These are phyloP conservation scores for Anthoscopus minutus DNA, from an alignment of 2,113 vertebrate genomes.

Conservation along the genomic window DNA sequence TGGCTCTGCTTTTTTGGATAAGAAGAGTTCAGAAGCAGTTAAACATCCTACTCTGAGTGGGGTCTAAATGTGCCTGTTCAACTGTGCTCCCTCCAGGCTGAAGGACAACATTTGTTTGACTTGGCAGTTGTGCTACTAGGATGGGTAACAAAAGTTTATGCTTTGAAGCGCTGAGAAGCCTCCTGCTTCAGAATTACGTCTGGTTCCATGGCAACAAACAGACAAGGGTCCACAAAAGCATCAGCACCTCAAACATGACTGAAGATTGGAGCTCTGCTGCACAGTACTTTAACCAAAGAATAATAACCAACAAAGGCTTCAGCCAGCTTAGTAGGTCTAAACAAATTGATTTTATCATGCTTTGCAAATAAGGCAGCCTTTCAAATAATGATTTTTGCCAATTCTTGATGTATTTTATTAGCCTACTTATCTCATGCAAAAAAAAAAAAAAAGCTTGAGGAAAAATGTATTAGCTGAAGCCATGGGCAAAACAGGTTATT, in stretches of 20 bases:
- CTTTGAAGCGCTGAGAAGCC: constrained; percentile 13
- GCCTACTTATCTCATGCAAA: not conserved
- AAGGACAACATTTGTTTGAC: not conserved
- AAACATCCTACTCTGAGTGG: not conserved
- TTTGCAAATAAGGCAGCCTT: not conserved
- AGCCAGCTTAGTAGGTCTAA: not conserved
- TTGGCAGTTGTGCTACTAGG: not conserved
- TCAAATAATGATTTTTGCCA: not conserved
- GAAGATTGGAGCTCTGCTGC: not conserved
- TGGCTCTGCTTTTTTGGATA: not conserved
- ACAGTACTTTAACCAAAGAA: not conserved
- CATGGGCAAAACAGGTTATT: not conserved
- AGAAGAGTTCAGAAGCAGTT: not conserved
- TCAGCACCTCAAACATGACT: constrained; percentile 5
- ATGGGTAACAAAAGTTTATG: not conserved
- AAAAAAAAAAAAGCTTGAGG: not conserved
- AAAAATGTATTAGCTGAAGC: not conserved
- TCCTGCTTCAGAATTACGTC: constrained; percentile 11
- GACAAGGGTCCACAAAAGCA: constrained; percentile 23
- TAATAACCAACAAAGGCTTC: not conserved
- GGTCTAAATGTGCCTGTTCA: not conserved
- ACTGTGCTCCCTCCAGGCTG: not conserved
- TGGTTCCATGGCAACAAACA: constrained; percentile 47
- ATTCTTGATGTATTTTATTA: not conserved
- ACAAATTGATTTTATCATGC: not conserved